Percentiles rank a stretch among this genome's conserved stretches.
phyloP scores from a whole-genome alignment of 2,888 invertebrate genomes.

The Andrena trimmerana region DNA sequence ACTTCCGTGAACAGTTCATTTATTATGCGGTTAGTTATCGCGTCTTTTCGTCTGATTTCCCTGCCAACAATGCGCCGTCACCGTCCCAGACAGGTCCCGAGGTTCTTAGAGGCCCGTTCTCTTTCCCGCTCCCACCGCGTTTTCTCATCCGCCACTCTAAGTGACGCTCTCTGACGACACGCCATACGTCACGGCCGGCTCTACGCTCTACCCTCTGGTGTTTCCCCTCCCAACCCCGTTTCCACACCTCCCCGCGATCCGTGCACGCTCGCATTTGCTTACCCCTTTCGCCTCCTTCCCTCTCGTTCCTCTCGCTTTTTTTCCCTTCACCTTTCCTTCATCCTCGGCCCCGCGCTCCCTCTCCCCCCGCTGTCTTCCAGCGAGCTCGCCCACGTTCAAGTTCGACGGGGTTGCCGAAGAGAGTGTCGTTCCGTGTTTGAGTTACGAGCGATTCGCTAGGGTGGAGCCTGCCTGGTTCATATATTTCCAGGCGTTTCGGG shows the following conservation, averaged over 20 bases:
- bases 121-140: conserved; percentile 63
- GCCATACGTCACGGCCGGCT: conserved; percentile 80
- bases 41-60: conserved; percentile 86
- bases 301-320: conserved; percentile 10
- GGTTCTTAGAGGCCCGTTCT: conserved; percentile 72
- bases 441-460: conserved; percentile 55
- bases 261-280: conserved; percentile 38
- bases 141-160: conserved; percentile 77
- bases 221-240: neutral
- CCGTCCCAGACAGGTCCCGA: conserved; percentile 76
- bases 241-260: conserved; percentile 25
- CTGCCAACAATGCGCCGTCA: conserved; percentile 84
- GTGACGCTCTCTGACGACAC: conserved; percentile 78
- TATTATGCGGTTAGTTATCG: conserved; percentile 86
- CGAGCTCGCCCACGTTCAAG: conserved; percentile 11
- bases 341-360: conserved; percentile 30
- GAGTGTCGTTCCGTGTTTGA: conserved; percentile 57
- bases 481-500: conserved; percentile 49
- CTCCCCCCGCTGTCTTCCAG: conserved; percentile 13
- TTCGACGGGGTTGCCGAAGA: conserved; percentile 37
- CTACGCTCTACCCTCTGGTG: neutral
- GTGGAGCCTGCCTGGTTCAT: conserved; percentile 50
- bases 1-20: conserved; percentile 84
- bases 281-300: conserved; percentile 29
- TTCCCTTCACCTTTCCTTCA: neutral